Evolutionary conservation across 2,888 invertebrate genomes (phyloP), one percentile per base, ranked within the genome.

Genomic region (Leptodirus hochenwartii): DNA sequence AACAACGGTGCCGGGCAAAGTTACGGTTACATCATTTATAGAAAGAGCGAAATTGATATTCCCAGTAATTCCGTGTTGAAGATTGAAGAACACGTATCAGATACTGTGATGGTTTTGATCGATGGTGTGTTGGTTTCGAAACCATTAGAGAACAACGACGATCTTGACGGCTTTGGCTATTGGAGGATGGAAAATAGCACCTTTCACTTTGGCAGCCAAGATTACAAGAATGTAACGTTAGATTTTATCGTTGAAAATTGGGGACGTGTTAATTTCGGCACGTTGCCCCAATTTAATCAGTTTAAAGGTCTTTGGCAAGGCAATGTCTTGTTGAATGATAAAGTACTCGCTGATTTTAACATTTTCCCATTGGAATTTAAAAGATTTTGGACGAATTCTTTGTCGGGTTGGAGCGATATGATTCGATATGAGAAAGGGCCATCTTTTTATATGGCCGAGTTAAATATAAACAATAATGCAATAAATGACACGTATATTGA

Each of bases 401-500:
- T 58, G 25, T 32, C 17, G 2, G 41, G 42, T 15, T 54, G 54
- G 54, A 39, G 42, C 10, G 4, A 16, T 11, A 32, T 30, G 11
- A 29, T 9, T 20, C 22, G 15, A 12, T 42, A 37, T 36, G 41
- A 45, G 23, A 39, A 47, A 1, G 64, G 64, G 1, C 77, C 78
- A 1, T 50, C 59, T 6, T 41, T 77, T 25, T 71, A 65, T 40
- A 58, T 64, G 36, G 59, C 59, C 0, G 44, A 48, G 9, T 56
- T 73, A 9, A 11, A 27, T 5, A 22, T 61, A 1, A 51, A 50
- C 0, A 54, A 54, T 6, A 54, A 54, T 8, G 64, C 73, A 0
- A 48, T 23, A 4, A 47, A 59, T 20, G 87, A 88, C 46, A 85
- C 84, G 1, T 88, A 70, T 47, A 46, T 88, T 6, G 72, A 80